A percentile compares a stretch with the other conserved stretches of the same genome.
Evolutionary conservation across 2,113 vertebrate genomes (phyloP).

Genomic region (Menidia beryllina): DNA sequence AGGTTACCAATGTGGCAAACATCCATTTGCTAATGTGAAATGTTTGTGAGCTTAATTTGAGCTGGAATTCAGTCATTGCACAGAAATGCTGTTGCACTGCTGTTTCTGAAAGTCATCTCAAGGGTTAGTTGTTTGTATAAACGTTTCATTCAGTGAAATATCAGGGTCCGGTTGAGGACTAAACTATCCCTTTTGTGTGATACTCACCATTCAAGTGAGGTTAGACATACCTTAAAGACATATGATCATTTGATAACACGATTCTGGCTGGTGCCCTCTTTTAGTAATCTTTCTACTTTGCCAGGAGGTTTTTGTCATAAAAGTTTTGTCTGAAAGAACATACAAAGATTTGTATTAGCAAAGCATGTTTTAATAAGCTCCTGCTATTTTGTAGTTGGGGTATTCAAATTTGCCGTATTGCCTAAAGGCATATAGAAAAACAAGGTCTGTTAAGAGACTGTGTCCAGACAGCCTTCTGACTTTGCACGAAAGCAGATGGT

Average conservation of each 20-base stretch:
- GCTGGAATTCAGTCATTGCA: no score
- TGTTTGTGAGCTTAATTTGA: no score
- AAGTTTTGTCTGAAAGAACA: slow-evolving; percentile 38
- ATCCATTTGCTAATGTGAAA: no score
- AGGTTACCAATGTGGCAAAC: not conserved
- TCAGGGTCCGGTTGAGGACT: no score
- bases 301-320: slow-evolving; percentile 11
- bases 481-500: slow-evolving; percentile 74
- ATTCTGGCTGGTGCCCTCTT: not conserved
- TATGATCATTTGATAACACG: not conserved
- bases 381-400: slow-evolving; percentile 48
- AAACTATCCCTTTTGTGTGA: not conserved
- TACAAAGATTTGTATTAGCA: slow-evolving; percentile 25
- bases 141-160: no score
- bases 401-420: slow-evolving; percentile 58
- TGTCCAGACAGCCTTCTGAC: slow-evolving; percentile 74
- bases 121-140: no score
- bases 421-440: slow-evolving; percentile 66
- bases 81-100: no score
- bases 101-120: no score
- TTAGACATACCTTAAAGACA: not conserved
- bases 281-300: slow-evolving; percentile 6
- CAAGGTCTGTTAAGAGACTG: slow-evolving; percentile 73
- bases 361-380: slow-evolving; percentile 29
- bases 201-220: not conserved